These are phyloP conservation scores for Phragmatobia fuliginosa DNA, from an alignment of 2,888 invertebrate species.

Conservation along the genomic window DNA sequence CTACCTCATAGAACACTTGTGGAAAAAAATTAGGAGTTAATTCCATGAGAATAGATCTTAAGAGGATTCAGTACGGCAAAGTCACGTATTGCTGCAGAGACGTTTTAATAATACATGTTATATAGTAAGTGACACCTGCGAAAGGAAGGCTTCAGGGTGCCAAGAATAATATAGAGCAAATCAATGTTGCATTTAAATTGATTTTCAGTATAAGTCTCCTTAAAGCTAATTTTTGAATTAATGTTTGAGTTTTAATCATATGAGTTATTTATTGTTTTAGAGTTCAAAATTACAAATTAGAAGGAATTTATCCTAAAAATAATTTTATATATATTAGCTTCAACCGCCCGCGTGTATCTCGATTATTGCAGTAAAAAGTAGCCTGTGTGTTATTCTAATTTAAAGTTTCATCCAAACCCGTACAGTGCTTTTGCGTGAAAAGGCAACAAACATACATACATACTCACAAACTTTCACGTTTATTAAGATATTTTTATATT, in stretches of 20 bases:
- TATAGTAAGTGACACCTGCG: conserved; percentile 41
- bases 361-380: no score
- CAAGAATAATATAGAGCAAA: background rate
- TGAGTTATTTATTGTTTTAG: background rate
- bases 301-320: no score
- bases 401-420: no score
- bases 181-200: background rate
- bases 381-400: no score
- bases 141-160: conserved; percentile 2
- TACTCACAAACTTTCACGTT: no score
- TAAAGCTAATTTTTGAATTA: background rate
- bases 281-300: no score
- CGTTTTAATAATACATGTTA: conserved; percentile 46
- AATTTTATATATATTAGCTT: no score
- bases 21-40: background rate
- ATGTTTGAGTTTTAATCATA: background rate
- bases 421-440: no score
- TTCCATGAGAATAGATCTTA: background rate
- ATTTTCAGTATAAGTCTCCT: background rate
- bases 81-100: conserved; percentile 48
- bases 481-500: no score
- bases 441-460: no score
- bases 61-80: conserved; percentile 6
- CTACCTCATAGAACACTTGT: background rate
- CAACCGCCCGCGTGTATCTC: no score